These are phyloP conservation scores for Hydrozoanthus gracilis DNA, from an alignment of 92 coral and sea anemone genomes.

Conservation along the genomic window DNA sequence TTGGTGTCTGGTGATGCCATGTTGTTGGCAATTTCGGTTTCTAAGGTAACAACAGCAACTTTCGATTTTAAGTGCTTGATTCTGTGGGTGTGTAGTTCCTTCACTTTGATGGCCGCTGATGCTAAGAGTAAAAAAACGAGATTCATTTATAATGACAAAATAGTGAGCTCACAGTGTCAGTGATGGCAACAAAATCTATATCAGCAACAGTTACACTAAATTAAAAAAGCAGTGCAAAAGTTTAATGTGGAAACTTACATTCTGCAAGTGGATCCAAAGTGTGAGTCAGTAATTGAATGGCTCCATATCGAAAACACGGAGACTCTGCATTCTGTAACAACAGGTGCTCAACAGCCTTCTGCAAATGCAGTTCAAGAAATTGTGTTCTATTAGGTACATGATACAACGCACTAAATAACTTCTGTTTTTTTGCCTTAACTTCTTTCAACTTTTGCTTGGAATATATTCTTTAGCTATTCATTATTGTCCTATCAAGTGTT, in stretches of 20 bases:
- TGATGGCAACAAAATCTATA: background rate
- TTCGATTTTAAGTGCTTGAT: slow-evolving; percentile 49
- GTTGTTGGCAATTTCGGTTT: slow-evolving; percentile 13
- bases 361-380: background rate
- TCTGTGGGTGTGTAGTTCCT: slow-evolving; percentile 60
- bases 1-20: background rate
- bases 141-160: background rate
- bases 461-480: too few relatives aligned
- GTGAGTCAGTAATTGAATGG: slow-evolving; percentile 86
- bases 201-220: background rate
- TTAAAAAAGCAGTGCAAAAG: background rate
- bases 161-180: background rate
- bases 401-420: background rate
- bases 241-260: slow-evolving; percentile 58
- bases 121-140: slow-evolving; percentile 53
- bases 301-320: slow-evolving; percentile 91
- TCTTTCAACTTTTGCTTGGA: too few relatives aligned
- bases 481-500: too few relatives aligned
- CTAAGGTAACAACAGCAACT: slow-evolving; percentile 52
- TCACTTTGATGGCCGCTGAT: slow-evolving; percentile 79
- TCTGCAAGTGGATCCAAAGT: slow-evolving; percentile 93
- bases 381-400: background rate
- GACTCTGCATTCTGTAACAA: slow-evolving; percentile 63
- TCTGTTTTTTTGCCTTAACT: too few relatives aligned
- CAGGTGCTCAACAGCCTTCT: slow-evolving; percentile 95